These are phyloP conservation scores for Thymelicus sylvestris DNA, from an alignment of 2,888 invertebrate genomes.

Conservation along the genomic window DNA sequence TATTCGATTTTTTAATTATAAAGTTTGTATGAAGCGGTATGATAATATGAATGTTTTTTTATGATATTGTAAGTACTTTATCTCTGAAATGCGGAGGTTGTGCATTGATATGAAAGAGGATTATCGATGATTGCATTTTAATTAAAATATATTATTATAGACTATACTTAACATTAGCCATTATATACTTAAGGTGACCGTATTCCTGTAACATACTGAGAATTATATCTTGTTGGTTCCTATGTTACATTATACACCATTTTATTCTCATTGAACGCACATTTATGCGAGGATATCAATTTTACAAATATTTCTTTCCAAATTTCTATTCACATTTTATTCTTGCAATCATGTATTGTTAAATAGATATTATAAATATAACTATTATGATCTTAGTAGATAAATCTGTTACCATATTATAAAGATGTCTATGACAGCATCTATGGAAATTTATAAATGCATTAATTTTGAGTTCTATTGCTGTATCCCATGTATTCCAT, in stretches of 20 bases:
- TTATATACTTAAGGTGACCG: slow-evolving; percentile 51
- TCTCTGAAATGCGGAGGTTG: slow-evolving; percentile 72
- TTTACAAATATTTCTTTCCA: slow-evolving; percentile 45
- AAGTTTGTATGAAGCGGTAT: slow-evolving; percentile 57
- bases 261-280: slow-evolving; percentile 54
- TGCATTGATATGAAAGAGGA: slow-evolving; percentile 63
- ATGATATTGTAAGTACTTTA: slow-evolving; percentile 66
- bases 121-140: slow-evolving; percentile 50
- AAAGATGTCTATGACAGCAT: slow-evolving; percentile 25
- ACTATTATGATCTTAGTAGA: slow-evolving; percentile 28
- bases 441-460: slow-evolving; percentile 29
- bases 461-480: slow-evolving; percentile 27
- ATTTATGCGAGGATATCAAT: slow-evolving; percentile 41
- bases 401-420: slow-evolving; percentile 34
- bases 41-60: slow-evolving; percentile 64
- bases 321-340: slow-evolving; percentile 36
- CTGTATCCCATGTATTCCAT: slow-evolving; percentile 34
- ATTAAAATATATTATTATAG: slow-evolving; percentile 47
- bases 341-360: slow-evolving; percentile 37
- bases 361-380: slow-evolving; percentile 32
- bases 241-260: slow-evolving; percentile 53
- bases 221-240: slow-evolving; percentile 59
- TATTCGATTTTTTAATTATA: slow-evolving; percentile 60
- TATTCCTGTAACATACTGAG: slow-evolving; percentile 47
- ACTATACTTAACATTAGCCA: slow-evolving; percentile 48